Evolutionary conservation across 1,140 invertebrate genomes (phyloP).

Genomic region (Ostrea denselamellosa): DNA sequence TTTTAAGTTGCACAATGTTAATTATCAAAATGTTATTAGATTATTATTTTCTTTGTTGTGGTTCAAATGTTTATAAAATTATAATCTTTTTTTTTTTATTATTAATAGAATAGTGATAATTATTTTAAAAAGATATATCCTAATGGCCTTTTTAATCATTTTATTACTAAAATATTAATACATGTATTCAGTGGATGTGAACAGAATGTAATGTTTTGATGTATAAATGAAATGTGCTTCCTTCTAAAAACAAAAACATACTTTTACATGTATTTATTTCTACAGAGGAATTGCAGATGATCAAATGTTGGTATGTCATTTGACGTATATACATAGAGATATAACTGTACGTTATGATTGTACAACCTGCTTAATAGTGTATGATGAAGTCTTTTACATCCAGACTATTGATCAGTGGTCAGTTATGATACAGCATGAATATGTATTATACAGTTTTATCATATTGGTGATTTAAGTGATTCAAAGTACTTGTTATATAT

Average conservation of each 20-base stretch:
- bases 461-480: neutral
- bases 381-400: neutral
- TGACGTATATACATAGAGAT: neutral
- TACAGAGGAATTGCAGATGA: neutral
- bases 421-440: neutral
- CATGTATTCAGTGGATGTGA: neutral
- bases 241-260: neutral
- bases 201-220: neutral
- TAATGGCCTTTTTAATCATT: too few species aligned
- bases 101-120: too few species aligned
- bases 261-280: neutral
- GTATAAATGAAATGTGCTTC: neutral
- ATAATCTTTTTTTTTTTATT: too few species aligned
- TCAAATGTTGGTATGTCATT: neutral
- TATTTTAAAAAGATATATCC: too few species aligned
- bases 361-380: neutral
- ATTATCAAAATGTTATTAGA: neutral
- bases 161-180: neutral
- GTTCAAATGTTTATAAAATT: too few species aligned
- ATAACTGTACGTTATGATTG: neutral
- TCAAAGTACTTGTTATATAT: neutral
- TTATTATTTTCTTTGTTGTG: neutral
- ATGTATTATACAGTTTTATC: neutral
- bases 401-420: neutral
- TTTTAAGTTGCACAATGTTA: neutral